Conservation (phyloP, 2,888 invertebrate species). For the Phytoseiulus persimilis region DNA sequence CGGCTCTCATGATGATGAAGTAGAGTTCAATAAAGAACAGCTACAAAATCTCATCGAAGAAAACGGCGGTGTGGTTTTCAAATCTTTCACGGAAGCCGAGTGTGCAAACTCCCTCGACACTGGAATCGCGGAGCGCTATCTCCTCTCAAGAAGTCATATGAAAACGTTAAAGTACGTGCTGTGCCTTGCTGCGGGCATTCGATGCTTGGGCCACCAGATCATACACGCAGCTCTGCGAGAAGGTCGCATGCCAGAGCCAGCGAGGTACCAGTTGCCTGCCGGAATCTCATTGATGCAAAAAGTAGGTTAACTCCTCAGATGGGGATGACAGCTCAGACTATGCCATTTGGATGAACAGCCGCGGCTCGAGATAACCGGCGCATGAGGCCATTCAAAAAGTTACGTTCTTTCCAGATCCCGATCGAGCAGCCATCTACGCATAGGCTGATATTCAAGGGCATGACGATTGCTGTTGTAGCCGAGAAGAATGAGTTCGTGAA, state of each 20-base stretch:
- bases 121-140: constrained; percentile 11
- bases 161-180: constrained; percentile 27
- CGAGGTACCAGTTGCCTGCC: constrained; percentile 24
- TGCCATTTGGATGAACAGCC: no score
- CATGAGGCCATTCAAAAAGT: no score
- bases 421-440: constrained; percentile 15
- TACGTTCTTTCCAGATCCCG: background rate
- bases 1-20: background rate
- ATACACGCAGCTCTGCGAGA: constrained; percentile 24
- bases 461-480: constrained; percentile 10
- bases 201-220: constrained; percentile 22
- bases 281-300: constrained; percentile 12
- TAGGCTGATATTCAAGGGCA: constrained; percentile 6
- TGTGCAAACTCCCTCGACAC: constrained; percentile 12
- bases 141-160: constrained; percentile 17
- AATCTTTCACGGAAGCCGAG: constrained; percentile 19
- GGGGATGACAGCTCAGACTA: no score
- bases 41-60: constrained; percentile 27
- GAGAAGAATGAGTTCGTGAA: constrained; percentile 26
- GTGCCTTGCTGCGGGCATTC: constrained; percentile 19
- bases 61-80: constrained; percentile 30
- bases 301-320: no score
- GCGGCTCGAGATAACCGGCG: no score
- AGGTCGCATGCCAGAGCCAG: constrained; percentile 13
- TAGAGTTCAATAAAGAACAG: constrained; percentile 33